phyloP scores from a whole-genome alignment of 2,797 vertebrate species.

The Chromis chromis region DNA sequence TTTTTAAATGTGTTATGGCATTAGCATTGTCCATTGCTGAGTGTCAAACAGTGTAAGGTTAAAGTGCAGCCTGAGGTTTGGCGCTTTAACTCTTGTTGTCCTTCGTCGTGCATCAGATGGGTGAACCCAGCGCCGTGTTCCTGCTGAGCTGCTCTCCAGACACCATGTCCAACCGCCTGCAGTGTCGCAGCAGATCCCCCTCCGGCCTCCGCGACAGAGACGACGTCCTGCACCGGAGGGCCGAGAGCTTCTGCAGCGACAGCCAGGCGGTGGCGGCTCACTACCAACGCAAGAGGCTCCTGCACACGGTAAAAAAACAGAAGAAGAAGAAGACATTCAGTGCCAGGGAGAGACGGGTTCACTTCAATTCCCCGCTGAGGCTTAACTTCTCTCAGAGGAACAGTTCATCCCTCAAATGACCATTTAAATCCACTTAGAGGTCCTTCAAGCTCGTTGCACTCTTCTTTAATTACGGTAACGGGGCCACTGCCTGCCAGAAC shows the following conservation, averaged over 20 bases:
- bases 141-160: conserved; percentile 90
- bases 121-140: conserved; percentile 88
- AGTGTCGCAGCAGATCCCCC: conserved; percentile 70
- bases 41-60: background rate
- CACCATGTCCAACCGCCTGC: conserved; percentile 86
- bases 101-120: conserved; percentile 81
- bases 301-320: conserved; percentile 85
- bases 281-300: conserved; percentile 87
- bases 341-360: too few relatives aligned
- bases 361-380: too few relatives aligned
- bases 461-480: too few relatives aligned
- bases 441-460: too few relatives aligned
- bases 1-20: too few relatives aligned
- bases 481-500: too few relatives aligned
- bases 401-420: too few relatives aligned
- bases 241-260: conserved; percentile 83
- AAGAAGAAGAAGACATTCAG: background rate
- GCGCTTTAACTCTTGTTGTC: background rate
- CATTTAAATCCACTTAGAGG: too few relatives aligned
- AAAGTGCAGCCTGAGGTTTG: background rate
- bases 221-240: conserved; percentile 65
- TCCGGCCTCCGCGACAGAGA: conserved; percentile 47
- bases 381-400: too few relatives aligned
- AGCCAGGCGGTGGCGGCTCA: conserved; percentile 82
- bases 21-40: too few relatives aligned